Percentiles rank a stretch among this genome's conserved stretches.
These are phyloP conservation scores for Periophthalmus magnuspinnatus DNA, from an alignment of 2,797 vertebrate species.

Conservation along the genomic window DNA sequence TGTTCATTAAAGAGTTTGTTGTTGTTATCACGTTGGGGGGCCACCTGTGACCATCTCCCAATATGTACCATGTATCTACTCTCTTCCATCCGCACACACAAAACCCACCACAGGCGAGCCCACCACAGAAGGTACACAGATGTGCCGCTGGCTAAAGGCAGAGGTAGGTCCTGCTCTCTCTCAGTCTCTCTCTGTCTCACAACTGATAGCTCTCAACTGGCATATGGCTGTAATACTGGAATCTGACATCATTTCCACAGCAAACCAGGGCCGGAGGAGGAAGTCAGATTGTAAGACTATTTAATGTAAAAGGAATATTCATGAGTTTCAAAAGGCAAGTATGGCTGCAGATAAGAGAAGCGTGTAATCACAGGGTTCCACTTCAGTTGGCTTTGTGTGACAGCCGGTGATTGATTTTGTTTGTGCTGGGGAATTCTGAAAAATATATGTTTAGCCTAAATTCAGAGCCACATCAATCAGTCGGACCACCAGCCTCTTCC, in stretches of 20 bases:
- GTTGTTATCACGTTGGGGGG: conserved; percentile 38
- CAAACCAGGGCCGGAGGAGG: conserved; percentile 53
- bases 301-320: conserved; percentile 49
- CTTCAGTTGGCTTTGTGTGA: conserved; percentile 58
- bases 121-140: conserved; percentile 80
- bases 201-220: conserved; percentile 67
- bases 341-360: conserved; percentile 58
- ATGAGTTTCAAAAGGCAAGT: conserved; percentile 29
- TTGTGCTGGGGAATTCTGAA: conserved; percentile 52
- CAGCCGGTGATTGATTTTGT: conserved; percentile 71
- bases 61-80: conserved; percentile 30
- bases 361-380: conserved; percentile 64
- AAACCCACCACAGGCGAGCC: conserved; percentile 58
- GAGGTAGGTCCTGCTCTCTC: conserved; percentile 67
- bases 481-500: conserved; percentile 45
- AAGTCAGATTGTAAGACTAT: conserved; percentile 44
- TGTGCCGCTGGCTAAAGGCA: conserved; percentile 71
- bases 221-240: conserved; percentile 73
- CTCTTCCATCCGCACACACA: conserved; percentile 30
- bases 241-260: conserved; percentile 75
- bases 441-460: conserved; percentile 56
- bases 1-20: conserved; percentile 56
- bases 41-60: conserved; percentile 43
- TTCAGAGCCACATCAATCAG: conserved; percentile 37
- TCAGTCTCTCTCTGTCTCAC: conserved; percentile 18